Base-by-base conservation (phyloP, 2,797 vertebrate genomes). In the Eulemur albifrons region DNA sequence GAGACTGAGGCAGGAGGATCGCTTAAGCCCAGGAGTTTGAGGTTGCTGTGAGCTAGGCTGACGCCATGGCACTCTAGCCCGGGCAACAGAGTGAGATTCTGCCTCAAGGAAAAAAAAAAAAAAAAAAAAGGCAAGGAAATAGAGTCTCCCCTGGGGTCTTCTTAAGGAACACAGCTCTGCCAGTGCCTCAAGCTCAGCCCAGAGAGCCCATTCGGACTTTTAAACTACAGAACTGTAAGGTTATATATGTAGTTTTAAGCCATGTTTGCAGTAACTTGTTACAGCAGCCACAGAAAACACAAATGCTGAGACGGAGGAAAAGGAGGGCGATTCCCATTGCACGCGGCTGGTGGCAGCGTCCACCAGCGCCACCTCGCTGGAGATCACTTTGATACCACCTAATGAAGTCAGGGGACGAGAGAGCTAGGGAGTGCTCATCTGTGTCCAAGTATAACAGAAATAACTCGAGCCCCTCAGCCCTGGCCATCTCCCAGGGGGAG, bases 181-280 rank as follows among this genome's bases (percentile, higher is more conserved):
- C 0, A 0, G 57, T 38, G 6, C 38, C 25, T 48, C 2, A 0
- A 6, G 5, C 40, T 54, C n/a, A 90, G 21, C 20, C 1, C 5
- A 35, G 1, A 10, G 48, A 20, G 12, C 35, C n/a, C 15, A 5
- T 11, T 57, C 8, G 17, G 81, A 14, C 14, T 20, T 13, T 38
- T 57, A 48, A n/a, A 38, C 48, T 20, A 9, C 20, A 30, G 48
- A 45, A 27, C 12, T 57, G 0, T 14, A 50, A 21, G 48, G 6
- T 10, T 21, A 25, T 18, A 13, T 20, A 3, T 40, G 11, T 12
- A 32, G 25, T 27, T 54, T 70, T 30, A 67, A 95, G 38, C 75
- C 25, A 9, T n/a, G 0, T 4, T 18, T 10, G 32, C 2, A 21
- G 25, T 8, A 1, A 35, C 13, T 54, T 3, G 2, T 7, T 32